These are phyloP conservation scores for Pseudomyrmex dendroicus DNA, from an alignment of 1,140 invertebrate genomes.

Conservation along the genomic window DNA sequence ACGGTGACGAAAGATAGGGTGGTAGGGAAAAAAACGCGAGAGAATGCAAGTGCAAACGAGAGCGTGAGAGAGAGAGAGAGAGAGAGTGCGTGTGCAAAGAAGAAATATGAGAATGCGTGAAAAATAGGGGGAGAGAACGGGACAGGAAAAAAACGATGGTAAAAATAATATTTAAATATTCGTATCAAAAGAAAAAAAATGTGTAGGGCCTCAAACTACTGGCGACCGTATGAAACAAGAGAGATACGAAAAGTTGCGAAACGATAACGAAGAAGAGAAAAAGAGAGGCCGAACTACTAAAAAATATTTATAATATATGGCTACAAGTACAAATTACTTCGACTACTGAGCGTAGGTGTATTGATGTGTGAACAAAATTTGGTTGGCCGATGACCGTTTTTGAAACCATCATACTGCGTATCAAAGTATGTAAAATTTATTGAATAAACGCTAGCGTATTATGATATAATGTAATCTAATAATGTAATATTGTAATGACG, in stretches of 20 bases:
- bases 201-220: conserved; percentile 84
- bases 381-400: conserved; percentile 86
- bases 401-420: conserved; percentile 86
- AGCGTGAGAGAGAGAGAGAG: neutral
- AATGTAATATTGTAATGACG: conserved; percentile 86
- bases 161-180: conserved; percentile 85
- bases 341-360: conserved; percentile 86
- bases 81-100: conserved; percentile 15
- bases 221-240: conserved; percentile 78
- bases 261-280: conserved; percentile 71
- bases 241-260: conserved; percentile 67
- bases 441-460: conserved; percentile 86
- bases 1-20: conserved; percentile 63
- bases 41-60: conserved; percentile 67
- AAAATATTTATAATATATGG: conserved; percentile 86
- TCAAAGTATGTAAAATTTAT: conserved; percentile 86
- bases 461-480: conserved; percentile 86
- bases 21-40: conserved; percentile 18
- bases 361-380: conserved; percentile 86
- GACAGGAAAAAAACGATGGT: conserved; percentile 69
- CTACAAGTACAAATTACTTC: conserved; percentile 86
- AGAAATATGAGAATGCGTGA: conserved; percentile 34
- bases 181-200: conserved; percentile 84
- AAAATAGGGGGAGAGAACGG: conserved; percentile 54
- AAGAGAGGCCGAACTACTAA: conserved; percentile 83